Conservation (phyloP, 1,140 invertebrate genomes). For the Delia radicum region DNA sequence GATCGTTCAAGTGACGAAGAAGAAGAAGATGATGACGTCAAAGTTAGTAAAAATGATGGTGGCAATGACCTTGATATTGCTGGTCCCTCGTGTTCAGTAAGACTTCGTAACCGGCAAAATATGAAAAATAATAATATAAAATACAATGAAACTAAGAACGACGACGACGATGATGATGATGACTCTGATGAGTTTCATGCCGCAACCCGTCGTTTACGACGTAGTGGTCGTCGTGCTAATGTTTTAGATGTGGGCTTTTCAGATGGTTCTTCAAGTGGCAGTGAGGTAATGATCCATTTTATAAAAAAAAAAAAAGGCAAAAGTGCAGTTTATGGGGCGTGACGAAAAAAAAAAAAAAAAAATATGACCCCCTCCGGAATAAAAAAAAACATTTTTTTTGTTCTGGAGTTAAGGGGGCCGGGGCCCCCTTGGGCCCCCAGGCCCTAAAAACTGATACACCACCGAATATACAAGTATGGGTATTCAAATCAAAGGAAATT, state of each 20-base stretch:
- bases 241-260: conserved; percentile 41
- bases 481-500: no score
- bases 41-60: conserved; percentile 4
- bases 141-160: no score
- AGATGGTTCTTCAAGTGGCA: conserved; percentile 54
- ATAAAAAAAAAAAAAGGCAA: not conserved
- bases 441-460: no score
- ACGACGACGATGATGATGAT: conserved; percentile 35
- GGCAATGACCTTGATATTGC: conserved; percentile 32
- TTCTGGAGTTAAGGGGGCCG: no score
- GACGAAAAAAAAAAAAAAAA: no score
- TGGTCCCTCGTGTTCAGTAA: conserved; percentile 29
- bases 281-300: conserved; percentile 46
- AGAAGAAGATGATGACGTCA: conserved; percentile 24
- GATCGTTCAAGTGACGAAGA: conserved; percentile 30
- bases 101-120: conserved; percentile 15
- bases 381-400: no score
- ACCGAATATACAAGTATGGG: no score
- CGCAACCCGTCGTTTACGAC: conserved; percentile 38
- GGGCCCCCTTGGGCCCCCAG: no score
- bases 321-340: no score
- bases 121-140: conserved; percentile 5
- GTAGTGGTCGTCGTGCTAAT: conserved; percentile 41
- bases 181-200: conserved; percentile 38
- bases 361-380: no score